A percentile compares a stretch with the other conserved stretches of the same genome.
Conservation (phyloP, 2,113 vertebrate genomes). For the Nycticebus coucang region DNA sequence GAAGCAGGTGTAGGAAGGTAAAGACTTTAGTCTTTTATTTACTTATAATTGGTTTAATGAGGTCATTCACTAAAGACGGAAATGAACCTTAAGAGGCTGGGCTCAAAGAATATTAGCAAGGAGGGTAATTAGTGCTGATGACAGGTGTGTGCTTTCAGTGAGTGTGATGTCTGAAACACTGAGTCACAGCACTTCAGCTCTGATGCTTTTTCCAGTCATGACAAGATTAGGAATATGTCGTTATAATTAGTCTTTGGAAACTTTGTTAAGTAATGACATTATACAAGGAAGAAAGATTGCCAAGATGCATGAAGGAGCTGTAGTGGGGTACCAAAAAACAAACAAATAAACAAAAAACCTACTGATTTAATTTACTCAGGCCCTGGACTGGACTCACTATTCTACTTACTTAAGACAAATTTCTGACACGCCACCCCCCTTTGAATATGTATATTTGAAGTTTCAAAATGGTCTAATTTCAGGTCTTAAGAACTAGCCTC, state of each 20-base stretch:
- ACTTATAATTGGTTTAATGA: slow-evolving; percentile 50
- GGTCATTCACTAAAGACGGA: slow-evolving; percentile 20
- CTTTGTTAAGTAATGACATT: not conserved
- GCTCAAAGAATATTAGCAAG: slow-evolving; percentile 33
- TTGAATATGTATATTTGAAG: not conserved
- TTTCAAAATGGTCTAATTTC: not conserved
- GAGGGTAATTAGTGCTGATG: slow-evolving; percentile 38
- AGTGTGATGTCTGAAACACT: not conserved
- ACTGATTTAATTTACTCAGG: not conserved
- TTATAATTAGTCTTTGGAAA: not conserved
- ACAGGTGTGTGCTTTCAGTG: not conserved
- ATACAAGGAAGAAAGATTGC: not conserved
- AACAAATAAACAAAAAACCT: not conserved
- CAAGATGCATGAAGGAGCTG: not conserved
- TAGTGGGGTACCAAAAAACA: too few relatives aligned
- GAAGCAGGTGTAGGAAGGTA: not conserved
- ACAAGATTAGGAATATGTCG: not conserved
- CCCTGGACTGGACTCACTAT: not conserved
- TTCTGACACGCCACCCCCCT: not conserved
- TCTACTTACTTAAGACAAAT: not conserved
- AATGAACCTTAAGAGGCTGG: not conserved
- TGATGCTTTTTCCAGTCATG: slow-evolving; percentile 41
- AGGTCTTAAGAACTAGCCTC: not conserved
- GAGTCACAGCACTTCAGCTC: not conserved
- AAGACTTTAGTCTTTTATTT: not conserved